Evolutionary conservation across 2,113 vertebrate genomes (phyloP).

Genomic region (Pyrgilauda ruficollis): DNA sequence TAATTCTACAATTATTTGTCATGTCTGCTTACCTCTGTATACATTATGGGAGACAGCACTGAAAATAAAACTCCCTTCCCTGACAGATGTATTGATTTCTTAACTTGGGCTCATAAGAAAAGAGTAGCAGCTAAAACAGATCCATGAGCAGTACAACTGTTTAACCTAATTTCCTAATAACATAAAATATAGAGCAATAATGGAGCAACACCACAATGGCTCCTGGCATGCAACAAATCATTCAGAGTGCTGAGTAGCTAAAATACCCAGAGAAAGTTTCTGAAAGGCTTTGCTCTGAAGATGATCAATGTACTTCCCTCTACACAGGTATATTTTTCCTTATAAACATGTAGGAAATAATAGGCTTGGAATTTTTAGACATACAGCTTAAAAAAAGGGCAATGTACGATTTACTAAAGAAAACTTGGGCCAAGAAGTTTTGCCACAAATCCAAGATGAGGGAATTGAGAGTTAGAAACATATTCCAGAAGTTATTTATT

Average conservation of each 20-base stretch:
- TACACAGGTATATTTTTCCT: not conserved
- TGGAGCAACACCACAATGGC: not conserved
- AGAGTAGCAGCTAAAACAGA: not conserved
- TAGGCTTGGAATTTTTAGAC: not conserved
- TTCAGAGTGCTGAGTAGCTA: not conserved
- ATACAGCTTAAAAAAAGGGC: accelerated
- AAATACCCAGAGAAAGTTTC: not conserved
- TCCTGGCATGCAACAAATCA: not conserved
- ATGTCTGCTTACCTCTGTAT: not conserved
- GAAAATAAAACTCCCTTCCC: not conserved
- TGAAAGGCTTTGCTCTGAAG: not conserved
- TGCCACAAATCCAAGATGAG: not conserved
- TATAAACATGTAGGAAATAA: not conserved
- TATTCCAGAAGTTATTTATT: not conserved
- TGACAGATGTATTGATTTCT: not conserved
- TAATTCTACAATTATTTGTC: not conserved
- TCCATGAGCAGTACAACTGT: not conserved
- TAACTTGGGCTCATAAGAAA: not conserved
- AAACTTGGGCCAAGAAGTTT: not conserved
- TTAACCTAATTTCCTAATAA: not conserved
- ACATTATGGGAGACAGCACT: not conserved
- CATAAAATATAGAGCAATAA: not conserved
- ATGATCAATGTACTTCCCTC: not conserved
- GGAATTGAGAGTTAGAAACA: not conserved
- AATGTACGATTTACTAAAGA: not conserved